Evolutionary conservation across 2,888 invertebrate genomes (phyloP), one percentile per base, ranked within the genome.

Genomic region (Tenodera sinensis): DNA sequence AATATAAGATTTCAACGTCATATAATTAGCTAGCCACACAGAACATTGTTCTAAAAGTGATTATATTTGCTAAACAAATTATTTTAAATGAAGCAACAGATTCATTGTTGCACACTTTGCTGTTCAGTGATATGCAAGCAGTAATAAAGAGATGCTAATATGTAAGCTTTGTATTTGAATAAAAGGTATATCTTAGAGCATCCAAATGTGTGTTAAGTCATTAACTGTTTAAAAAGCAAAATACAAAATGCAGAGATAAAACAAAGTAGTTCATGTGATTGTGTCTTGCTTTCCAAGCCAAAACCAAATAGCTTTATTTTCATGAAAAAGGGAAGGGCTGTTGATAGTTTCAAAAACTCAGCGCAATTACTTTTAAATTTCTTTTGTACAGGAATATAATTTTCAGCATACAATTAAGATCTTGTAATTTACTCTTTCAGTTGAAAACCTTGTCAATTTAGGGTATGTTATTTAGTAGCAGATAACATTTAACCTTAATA

Each of bases 151-250:
- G 71, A 86, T 86, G 86, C 28, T 86, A 71, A 81, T 81, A 86
- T 86, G 30, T 86, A 25, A 86, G 71, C 54, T 86, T 71, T 81
- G 81, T 87, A 87, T 87, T 87, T 87, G 82, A 34, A 34, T 30
- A 83, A 82, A 27, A 82, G 3, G 27, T 83, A 87, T 83, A 20
- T 34, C 27, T 87, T 71, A 71, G 54, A 82, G 30, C 25, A 27
- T 20, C 34, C 82, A 87, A 83, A 86, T 87, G 42, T 87, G 30
- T 87, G 34, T 87, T 25, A 87, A 87, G 87, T 87, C 54, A 87
- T 30, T 87, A 34, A 42, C 87, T 87, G 87, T 87, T 83, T 28
- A 28, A 82, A 83, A n/a, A 28, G 12, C 30, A 28, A 71, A 71
- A 20, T 20, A 71, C 34, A 54, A 54, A 71, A 25, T 71, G 25